phyloP scores from a whole-genome alignment of 1,140 invertebrate genomes.

The Cyclina sinensis region DNA sequence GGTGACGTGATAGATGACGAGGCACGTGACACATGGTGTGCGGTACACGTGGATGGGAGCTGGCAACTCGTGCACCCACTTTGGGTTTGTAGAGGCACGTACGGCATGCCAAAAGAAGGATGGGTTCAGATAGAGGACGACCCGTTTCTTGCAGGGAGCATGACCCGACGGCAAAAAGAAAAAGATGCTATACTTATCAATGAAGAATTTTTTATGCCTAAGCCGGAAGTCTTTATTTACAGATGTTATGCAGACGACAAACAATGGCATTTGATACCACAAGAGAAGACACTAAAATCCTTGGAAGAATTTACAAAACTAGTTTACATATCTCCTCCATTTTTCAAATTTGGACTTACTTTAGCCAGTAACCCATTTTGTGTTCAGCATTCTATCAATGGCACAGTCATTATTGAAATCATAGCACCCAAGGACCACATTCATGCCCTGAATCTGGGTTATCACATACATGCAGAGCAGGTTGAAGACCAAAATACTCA shows the following conservation, averaged over 20 bases:
- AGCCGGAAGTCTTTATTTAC: conserved; percentile 59
- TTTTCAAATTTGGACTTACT: conserved; percentile 54
- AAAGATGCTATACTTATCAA: conserved; percentile 20
- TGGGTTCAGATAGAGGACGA: conserved; percentile 50
- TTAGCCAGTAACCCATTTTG: conserved; percentile 31
- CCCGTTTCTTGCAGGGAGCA: conserved; percentile 3
- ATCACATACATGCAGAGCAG: not conserved
- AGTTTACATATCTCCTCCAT: conserved; percentile 44
- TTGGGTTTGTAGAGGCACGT: conserved; percentile 55
- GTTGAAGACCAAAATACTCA: not conserved
- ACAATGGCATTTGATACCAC: conserved; percentile 59
- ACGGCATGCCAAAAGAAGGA: conserved; percentile 8
- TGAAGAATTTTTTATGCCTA: conserved; percentile 65
- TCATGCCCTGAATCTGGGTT: conserved; percentile 38
- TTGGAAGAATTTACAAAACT: conserved; percentile 39
- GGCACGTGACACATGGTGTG: conserved; percentile 54
- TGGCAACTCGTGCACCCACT: conserved; percentile 57
- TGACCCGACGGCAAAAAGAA: not conserved
- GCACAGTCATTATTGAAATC: conserved; percentile 37
- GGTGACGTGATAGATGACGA: conserved; percentile 41
- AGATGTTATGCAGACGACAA: conserved; percentile 49
- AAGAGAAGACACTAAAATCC: conserved; percentile 37
- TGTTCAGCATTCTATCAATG: conserved; percentile 44
- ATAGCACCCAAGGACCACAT: conserved; percentile 40
- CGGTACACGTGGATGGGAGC: conserved; percentile 51